Conservation (phyloP, 2,888 invertebrate genomes). For the Merodon equestris region DNA sequence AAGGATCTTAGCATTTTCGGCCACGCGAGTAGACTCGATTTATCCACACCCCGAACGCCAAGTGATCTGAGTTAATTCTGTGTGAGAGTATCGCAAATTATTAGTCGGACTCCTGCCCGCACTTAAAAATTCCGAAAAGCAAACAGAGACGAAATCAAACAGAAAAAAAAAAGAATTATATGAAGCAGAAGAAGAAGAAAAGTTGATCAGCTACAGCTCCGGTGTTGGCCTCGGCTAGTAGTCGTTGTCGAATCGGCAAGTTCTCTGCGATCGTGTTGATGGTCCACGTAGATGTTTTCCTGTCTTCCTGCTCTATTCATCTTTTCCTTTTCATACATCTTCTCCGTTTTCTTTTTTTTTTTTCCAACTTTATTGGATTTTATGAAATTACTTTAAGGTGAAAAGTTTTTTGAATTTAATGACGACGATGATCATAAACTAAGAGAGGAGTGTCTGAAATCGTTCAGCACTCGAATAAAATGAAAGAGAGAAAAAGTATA, state of each 20-base stretch:
- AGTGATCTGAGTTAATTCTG: constrained; percentile 62
- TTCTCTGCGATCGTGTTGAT: constrained; percentile 42
- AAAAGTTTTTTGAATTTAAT: constrained; percentile 53
- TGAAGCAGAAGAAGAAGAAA: constrained; percentile 31
- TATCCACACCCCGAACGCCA: constrained; percentile 63
- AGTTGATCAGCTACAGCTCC: constrained; percentile 22
- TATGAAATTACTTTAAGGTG: constrained; percentile 66
- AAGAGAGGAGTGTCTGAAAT: constrained; percentile 33
- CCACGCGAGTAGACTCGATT: constrained; percentile 53
- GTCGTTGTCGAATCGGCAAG: constrained; percentile 14
- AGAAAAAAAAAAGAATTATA: too few relatives aligned
- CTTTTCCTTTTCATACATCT: too few relatives aligned
- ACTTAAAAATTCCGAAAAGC: constrained; percentile 62
- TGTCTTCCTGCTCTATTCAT: background rate
- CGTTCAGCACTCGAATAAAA: constrained; percentile 15
- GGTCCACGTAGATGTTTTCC: constrained; percentile 29
- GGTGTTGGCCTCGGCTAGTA: constrained; percentile 46
- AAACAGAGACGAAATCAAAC: too few relatives aligned
- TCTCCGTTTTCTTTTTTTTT: constrained; percentile 12
- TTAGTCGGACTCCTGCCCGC: constrained; percentile 62
- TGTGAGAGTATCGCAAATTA: constrained; percentile 61
- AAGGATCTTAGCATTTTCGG: constrained; percentile 53
- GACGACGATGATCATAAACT: constrained; percentile 37
- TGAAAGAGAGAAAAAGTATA: constrained; percentile 36
- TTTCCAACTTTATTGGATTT: constrained; percentile 1